Evolutionary conservation across 2,888 invertebrate species (phyloP).

Genomic region (Geotrupes spiniger): DNA sequence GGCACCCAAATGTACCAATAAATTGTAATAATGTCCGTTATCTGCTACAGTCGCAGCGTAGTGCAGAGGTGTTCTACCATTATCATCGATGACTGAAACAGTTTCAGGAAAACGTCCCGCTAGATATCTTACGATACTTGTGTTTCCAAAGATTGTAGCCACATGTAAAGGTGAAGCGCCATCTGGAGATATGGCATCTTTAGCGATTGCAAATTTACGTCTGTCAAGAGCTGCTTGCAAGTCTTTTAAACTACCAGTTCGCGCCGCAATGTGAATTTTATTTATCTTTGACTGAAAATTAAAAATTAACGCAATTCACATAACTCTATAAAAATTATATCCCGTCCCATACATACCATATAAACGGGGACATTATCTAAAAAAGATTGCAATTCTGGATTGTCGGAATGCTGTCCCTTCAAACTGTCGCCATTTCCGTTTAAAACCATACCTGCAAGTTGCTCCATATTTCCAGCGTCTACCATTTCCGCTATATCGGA

Average conservation of each 20-base stretch:
- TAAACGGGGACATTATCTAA: slow-evolving; percentile 83
- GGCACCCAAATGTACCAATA: slow-evolving; percentile 81
- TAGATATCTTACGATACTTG: slow-evolving; percentile 71
- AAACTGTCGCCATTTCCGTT: slow-evolving; percentile 83
- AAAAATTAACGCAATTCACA: neutral
- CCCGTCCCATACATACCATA: slow-evolving; percentile 61
- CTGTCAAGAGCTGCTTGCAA: slow-evolving; percentile 83
- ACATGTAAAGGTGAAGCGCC: slow-evolving; percentile 86
- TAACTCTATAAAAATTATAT: neutral
- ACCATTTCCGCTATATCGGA: slow-evolving; percentile 66
- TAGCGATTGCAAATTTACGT: slow-evolving; percentile 86
- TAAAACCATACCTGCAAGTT: slow-evolving; percentile 82
- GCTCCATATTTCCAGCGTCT: slow-evolving; percentile 79
- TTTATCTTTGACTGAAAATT: slow-evolving; percentile 79
- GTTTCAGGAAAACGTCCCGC: slow-evolving; percentile 85
- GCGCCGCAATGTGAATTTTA: slow-evolving; percentile 81
- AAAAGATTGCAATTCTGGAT: slow-evolving; percentile 81
- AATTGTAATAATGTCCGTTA: slow-evolving; percentile 84
- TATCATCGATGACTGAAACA: slow-evolving; percentile 67
- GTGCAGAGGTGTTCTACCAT: slow-evolving; percentile 83
- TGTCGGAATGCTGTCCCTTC: slow-evolving; percentile 65
- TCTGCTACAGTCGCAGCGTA: slow-evolving; percentile 82
- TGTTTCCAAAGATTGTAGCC: slow-evolving; percentile 80
- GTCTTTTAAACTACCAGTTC: slow-evolving; percentile 79
- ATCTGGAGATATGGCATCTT: slow-evolving; percentile 77